Conservation (phyloP, 1,140 invertebrate species). For the Bombus confusus region DNA sequence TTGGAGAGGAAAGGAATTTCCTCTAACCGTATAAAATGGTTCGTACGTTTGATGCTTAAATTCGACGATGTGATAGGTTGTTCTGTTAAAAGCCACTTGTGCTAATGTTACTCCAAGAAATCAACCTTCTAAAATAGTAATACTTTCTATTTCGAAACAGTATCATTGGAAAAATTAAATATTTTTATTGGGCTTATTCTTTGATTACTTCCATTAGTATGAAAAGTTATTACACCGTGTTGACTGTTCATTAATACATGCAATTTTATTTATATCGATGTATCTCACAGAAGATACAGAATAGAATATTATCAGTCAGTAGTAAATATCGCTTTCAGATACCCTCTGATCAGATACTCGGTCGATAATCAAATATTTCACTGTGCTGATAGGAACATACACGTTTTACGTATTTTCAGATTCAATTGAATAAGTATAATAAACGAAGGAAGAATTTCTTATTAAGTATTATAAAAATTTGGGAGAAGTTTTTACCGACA, state of each 20-base stretch:
- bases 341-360: neutral
- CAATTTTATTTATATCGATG: neutral
- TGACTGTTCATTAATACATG: neutral
- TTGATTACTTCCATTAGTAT: no score
- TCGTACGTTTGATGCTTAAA: slow-evolving; percentile 33
- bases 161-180: neutral
- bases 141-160: neutral
- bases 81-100: neutral
- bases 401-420: no score
- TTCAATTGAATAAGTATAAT: neutral
- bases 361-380: slow-evolving; percentile 5
- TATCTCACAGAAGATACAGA: neutral
- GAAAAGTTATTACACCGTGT: no score
- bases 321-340: neutral
- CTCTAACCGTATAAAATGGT: slow-evolving; percentile 43
- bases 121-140: neutral
- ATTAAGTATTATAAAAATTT: neutral
- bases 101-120: no score
- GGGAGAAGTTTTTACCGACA: slow-evolving; percentile 32
- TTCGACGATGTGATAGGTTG: neutral
- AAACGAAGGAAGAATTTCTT: neutral
- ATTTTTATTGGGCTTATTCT: neutral
- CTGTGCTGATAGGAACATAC: neutral
- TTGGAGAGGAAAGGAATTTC: slow-evolving; percentile 62
- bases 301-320: neutral